Percentiles rank a stretch among this genome's conserved stretches.
These are phyloP conservation scores for Okamejei kenojei DNA, from an alignment of 2,797 vertebrate genomes.

Conservation along the genomic window DNA sequence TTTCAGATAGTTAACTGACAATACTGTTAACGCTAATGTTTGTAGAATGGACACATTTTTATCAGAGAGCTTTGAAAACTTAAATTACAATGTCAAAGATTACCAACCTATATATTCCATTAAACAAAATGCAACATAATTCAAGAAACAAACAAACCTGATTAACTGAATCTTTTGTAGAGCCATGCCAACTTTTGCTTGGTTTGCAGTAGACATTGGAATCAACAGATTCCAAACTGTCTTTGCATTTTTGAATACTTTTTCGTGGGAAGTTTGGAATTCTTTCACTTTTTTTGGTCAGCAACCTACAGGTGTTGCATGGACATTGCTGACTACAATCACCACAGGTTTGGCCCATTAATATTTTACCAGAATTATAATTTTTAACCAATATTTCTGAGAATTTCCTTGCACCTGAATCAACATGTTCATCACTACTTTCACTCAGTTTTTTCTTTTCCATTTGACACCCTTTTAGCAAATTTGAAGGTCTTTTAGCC, in stretches of 20 bases:
- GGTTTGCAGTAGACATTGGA: not conserved
- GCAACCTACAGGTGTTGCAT: not conserved
- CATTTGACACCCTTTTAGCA: not conserved
- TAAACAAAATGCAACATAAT: not conserved
- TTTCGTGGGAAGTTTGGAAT: not conserved
- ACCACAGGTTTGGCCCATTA: not conserved
- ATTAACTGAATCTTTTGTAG: not conserved
- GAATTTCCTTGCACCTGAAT: not conserved
- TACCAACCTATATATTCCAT: not conserved
- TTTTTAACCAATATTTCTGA: not conserved
- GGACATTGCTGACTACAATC: not conserved
- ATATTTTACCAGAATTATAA: not conserved
- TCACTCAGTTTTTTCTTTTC: slow-evolving; percentile 15
- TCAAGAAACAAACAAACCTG: slow-evolving; percentile 20
- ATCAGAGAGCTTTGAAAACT: not conserved
- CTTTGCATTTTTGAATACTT: not conserved
- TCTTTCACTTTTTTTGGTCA: not conserved
- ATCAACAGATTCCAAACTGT: not conserved
- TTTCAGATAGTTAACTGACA: not conserved
- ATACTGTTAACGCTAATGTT: not conserved
- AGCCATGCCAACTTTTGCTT: not conserved
- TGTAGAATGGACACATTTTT: not conserved
- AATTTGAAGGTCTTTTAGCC: slow-evolving; percentile 18
- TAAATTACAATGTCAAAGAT: not conserved
- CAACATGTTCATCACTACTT: not conserved